Conservation (phyloP, 2,888 invertebrate species). For the Parapristionchus giblindavisi region DNA sequence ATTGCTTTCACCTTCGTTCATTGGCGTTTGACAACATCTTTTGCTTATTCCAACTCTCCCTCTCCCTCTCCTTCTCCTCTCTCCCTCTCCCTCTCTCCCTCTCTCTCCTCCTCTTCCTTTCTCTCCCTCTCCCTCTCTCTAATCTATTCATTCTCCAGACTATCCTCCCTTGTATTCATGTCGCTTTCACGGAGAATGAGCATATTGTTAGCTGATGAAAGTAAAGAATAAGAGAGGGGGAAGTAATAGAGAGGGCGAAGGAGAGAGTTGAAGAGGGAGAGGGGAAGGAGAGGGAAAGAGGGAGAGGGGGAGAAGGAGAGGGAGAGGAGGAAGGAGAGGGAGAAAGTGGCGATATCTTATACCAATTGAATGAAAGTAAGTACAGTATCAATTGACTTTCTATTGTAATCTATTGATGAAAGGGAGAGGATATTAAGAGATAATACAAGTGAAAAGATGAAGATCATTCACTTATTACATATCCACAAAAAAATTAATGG, state of each 20-base stretch:
- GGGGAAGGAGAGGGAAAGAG: background rate
- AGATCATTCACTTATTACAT: too few species aligned
- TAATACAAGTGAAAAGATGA: too few species aligned
- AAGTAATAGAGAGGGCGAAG: background rate
- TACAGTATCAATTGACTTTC: background rate
- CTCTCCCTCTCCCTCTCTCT: background rate
- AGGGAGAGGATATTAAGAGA: too few species aligned
- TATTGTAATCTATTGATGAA: background rate
- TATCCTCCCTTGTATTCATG: background rate
- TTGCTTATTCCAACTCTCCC: background rate
- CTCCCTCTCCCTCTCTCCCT: background rate
- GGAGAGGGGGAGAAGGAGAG: background rate
- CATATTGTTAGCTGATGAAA: background rate
- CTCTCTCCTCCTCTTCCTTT: background rate
- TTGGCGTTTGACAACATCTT: conserved; percentile 23
- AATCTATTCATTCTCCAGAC: background rate
- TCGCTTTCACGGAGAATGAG: background rate
- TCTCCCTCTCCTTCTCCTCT: background rate
- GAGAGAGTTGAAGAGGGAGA: too few species aligned
- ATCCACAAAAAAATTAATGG: too few species aligned
- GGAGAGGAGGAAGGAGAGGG: background rate
- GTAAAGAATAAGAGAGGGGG: conserved; percentile 11
- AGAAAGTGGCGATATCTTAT: background rate
- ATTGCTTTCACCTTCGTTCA: background rate
- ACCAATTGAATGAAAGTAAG: background rate